Base-by-base conservation (phyloP, 2,797 vertebrate species). In the Lepus oiostolus region DNA sequence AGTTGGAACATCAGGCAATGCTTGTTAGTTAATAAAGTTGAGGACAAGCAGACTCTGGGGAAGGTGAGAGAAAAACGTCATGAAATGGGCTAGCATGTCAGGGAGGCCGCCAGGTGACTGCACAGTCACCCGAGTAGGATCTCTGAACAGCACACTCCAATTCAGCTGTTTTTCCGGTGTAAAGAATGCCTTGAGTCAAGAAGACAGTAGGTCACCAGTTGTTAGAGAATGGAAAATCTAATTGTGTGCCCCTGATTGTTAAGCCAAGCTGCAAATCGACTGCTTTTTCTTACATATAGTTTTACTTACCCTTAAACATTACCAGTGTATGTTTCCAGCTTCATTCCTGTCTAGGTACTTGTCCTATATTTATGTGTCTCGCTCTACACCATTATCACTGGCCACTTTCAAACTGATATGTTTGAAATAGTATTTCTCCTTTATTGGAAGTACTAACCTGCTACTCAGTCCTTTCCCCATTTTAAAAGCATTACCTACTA, bases 371-470 rank as follows among this genome's bases (percentile, higher is more conserved):
- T 90, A 62, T 65, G 32, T 68, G 13, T 82, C 35, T 82, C n/a
- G 67, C 12, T 91, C 19, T 50, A 35, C 47, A 80, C 32, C 22
- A 47, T 88, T 80, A 85, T 50, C 68, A 63, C 13, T 63, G 32
- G 14, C 47, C 35, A 54, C 58, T 88, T 96, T 92, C 21, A 94
- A 80, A 60, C 4, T 54, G 19, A 50, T 42, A 26, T 60, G 24
- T 80, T 90, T 95, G 35, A 90, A 85, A 63, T 85, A 42, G 2
- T 32, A 58, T 84, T 85, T 72, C 7, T 85, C 84, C 38, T 35
- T 92, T 84, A 68, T 60, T 77, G 71, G 63, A 63, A 70, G 90
- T 67, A 94, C 11, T 62, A 62, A 71, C 35, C 58, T 91, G 72
- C 50, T 84, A 26, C 16, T 67, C 67, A 19, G 7, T 13, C 77